Conservation (phyloP, 2,113 vertebrate species). For the Lepus americanus region DNA sequence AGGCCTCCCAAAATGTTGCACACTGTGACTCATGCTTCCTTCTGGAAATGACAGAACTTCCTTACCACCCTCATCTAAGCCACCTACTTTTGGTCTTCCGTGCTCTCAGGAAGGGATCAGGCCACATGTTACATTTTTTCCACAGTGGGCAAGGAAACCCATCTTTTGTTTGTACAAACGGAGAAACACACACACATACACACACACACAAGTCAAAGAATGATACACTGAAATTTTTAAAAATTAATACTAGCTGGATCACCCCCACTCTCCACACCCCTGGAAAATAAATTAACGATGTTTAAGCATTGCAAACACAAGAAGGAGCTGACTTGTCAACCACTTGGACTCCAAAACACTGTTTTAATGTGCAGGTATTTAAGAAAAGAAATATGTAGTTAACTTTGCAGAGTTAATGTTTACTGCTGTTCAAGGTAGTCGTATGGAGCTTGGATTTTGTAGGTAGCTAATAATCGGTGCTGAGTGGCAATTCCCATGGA, state of each 20-base stretch:
- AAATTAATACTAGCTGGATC: conserved; percentile 85
- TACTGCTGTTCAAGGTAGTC: conserved; percentile 38
- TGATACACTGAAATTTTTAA: conserved; percentile 88
- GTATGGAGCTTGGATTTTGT: conserved; percentile 62
- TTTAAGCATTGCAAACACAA: conserved; percentile 65
- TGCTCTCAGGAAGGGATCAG: conserved; percentile 88
- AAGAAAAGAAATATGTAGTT: conserved; percentile 62
- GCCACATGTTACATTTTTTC: conserved; percentile 88
- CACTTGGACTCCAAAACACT: conserved; percentile 47
- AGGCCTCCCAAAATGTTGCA: conserved; percentile 88
- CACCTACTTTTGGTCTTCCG: conserved; percentile 84
- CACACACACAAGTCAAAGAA: conserved; percentile 83
- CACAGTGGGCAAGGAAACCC: conserved; percentile 84
- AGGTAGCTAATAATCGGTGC: conserved; percentile 37
- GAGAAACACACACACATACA: conserved; percentile 82
- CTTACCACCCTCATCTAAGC: conserved; percentile 87
- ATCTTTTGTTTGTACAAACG: conserved; percentile 85
- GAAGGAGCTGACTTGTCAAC: conserved; percentile 49
- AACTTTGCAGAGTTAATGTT: conserved; percentile 57
- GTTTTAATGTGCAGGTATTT: conserved; percentile 61
- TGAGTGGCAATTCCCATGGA: not conserved
- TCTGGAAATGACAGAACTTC: conserved; percentile 91
- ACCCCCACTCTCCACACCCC: not conserved
- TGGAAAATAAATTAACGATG: conserved; percentile 69
- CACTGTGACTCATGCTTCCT: conserved; percentile 90